A percentile compares a stretch with the other conserved stretches of the same genome.
These are phyloP conservation scores for Drosophila maculinotata DNA, from an alignment of 2,888 invertebrate genomes.

Conservation along the genomic window DNA sequence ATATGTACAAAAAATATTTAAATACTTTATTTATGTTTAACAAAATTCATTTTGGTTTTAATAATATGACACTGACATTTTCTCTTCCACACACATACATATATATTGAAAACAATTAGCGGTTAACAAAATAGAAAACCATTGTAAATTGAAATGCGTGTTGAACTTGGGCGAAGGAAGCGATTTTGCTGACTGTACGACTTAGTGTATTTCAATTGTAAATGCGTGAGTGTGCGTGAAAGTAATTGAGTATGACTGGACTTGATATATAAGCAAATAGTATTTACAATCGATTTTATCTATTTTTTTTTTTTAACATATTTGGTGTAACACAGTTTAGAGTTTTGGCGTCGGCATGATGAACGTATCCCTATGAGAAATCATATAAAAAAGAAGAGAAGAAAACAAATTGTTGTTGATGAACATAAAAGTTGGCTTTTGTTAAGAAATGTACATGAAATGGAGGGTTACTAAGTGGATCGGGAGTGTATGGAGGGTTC, in stretches of 20 bases:
- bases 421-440: conserved; percentile 54
- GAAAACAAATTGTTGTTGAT: conserved; percentile 65
- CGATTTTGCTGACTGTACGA: conserved; percentile 41
- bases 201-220: conserved; percentile 26
- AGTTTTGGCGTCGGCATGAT: conserved; percentile 83
- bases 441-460: conserved; percentile 44
- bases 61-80: conserved; percentile 62
- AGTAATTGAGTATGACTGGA: conserved; percentile 43
- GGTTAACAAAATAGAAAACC: conserved; percentile 33
- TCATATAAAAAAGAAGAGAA: conserved; percentile 80
- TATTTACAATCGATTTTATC: conserved; percentile 63
- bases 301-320: conserved; percentile 19
- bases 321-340: conserved; percentile 75
- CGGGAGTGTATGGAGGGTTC: conserved; percentile 3
- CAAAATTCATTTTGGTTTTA: conserved; percentile 57
- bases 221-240: conserved; percentile 38
- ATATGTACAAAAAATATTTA: conserved; percentile 55
- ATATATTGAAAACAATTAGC: conserved; percentile 49
- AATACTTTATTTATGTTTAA: conserved; percentile 59
- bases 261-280: conserved; percentile 55
- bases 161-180: conserved; percentile 40
- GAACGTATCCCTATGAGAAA: conserved; percentile 79
- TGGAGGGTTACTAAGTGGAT: conserved; percentile 19
- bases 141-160: conserved; percentile 35
- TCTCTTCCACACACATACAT: conserved; percentile 50